phyloP scores from a whole-genome alignment of 2,797 vertebrate species.

The Clarias laeviceps region DNA sequence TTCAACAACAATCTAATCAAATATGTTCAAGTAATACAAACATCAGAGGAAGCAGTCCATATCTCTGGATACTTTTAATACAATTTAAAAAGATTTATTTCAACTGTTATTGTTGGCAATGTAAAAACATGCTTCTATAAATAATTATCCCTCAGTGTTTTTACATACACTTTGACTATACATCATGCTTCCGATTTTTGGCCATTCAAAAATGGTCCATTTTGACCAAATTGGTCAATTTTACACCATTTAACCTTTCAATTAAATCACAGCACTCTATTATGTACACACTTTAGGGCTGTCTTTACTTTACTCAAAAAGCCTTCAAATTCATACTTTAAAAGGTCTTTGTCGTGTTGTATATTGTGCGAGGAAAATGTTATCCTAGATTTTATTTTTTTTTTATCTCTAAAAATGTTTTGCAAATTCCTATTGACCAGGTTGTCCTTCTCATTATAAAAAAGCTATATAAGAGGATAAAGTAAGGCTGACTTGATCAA shows the following conservation, averaged over 20 bases:
- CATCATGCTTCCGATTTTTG: not conserved
- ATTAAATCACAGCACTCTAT: too few relatives aligned
- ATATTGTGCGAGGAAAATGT: not conserved
- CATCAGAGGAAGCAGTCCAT: too few relatives aligned
- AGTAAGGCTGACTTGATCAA: too few relatives aligned
- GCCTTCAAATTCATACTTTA: not conserved
- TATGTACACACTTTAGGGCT: not conserved
- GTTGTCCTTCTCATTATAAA: not conserved
- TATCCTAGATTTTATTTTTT: not conserved
- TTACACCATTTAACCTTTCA: too few relatives aligned
- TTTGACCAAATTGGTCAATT: not conserved
- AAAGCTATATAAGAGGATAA: too few relatives aligned
- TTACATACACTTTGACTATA: not conserved
- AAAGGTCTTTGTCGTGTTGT: not conserved
- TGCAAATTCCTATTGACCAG: not conserved
- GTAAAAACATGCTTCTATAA: too few relatives aligned
- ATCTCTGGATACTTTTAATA: too few relatives aligned
- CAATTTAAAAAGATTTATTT: too few relatives aligned
- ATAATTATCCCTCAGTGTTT: not conserved
- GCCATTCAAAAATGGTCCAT: too few relatives aligned
- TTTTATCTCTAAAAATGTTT: not conserved
- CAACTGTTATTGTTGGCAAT: too few relatives aligned
- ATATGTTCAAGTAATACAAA: not conserved
- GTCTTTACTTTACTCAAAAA: not conserved
- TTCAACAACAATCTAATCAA: not conserved